A percentile compares a stretch with the other conserved stretches of the same genome.
Conservation (phyloP, 2,888 invertebrate species). For the Folsomia manolachei region DNA sequence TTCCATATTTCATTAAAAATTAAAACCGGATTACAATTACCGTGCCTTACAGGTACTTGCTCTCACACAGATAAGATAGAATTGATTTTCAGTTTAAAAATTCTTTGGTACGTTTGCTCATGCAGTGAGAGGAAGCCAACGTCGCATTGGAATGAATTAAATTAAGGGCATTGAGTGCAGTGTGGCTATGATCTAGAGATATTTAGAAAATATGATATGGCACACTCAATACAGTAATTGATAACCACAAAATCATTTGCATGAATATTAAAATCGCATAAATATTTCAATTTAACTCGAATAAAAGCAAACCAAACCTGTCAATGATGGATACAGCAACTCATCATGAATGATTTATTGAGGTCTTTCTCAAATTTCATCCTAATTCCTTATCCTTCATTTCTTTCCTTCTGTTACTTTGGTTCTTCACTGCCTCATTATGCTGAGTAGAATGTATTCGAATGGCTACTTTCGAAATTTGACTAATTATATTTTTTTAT, state of each 20-base stretch:
- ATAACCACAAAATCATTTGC: conserved; percentile 42
- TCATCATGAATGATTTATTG: conserved; percentile 4
- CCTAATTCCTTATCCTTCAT: background rate
- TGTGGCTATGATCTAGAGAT: too few species aligned
- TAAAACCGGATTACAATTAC: background rate
- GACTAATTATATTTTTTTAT: background rate
- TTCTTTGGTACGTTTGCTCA: too few species aligned
- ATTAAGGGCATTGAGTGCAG: too few species aligned
- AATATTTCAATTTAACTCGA: conserved; percentile 23
- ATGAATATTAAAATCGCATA: conserved; percentile 42
- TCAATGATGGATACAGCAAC: conserved; percentile 2
- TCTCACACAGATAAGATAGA: background rate
- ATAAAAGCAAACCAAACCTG: background rate
- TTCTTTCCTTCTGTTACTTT: background rate
- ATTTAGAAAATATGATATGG: conserved; percentile 22
- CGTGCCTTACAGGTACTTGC: background rate
- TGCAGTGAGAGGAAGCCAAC: too few species aligned
- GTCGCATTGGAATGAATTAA: too few species aligned
- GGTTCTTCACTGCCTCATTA: too few species aligned
- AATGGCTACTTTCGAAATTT: background rate
- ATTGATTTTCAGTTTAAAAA: conserved; percentile 4
- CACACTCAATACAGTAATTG: conserved; percentile 38
- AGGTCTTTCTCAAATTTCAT: background rate
- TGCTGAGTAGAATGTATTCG: background rate
- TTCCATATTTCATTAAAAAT: background rate